Conservation (phyloP, 1,140 invertebrate genomes). For the Nixonia krombeini region DNA sequence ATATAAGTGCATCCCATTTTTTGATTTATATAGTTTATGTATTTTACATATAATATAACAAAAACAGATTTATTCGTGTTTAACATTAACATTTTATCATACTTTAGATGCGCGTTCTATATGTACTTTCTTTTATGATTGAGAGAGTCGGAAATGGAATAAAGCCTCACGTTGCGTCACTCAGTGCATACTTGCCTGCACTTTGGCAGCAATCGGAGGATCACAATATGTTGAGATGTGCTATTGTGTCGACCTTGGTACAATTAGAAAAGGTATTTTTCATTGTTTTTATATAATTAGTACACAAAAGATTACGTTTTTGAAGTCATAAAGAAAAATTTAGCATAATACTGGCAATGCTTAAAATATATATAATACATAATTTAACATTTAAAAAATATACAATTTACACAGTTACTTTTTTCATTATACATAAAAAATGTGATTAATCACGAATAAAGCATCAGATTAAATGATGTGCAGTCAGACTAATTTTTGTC, state of each 20-base stretch:
- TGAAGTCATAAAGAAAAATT: background rate
- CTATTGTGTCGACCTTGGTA: slow-evolving; percentile 89
- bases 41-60: too few relatives aligned
- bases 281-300: slow-evolving; percentile 5
- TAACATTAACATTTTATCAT: slow-evolving; percentile 29
- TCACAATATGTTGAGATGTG: slow-evolving; percentile 92
- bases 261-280: slow-evolving; percentile 80
- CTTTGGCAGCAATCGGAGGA: slow-evolving; percentile 90
- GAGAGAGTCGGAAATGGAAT: slow-evolving; percentile 86
- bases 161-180: slow-evolving; percentile 77
- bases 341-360: too few relatives aligned
- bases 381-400: too few relatives aligned
- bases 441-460: too few relatives aligned
- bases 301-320: background rate
- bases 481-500: too few relatives aligned
- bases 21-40: too few relatives aligned
- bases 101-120: slow-evolving; percentile 87
- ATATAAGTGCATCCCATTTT: too few relatives aligned
- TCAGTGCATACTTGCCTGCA: slow-evolving; percentile 87
- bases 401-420: too few relatives aligned
- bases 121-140: slow-evolving; percentile 91
- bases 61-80: too few relatives aligned
- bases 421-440: too few relatives aligned
- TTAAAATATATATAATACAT: too few relatives aligned
- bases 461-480: too few relatives aligned